Base-by-base conservation (phyloP, 2,113 vertebrate genomes). In the Sakesphorus luctuosus region DNA sequence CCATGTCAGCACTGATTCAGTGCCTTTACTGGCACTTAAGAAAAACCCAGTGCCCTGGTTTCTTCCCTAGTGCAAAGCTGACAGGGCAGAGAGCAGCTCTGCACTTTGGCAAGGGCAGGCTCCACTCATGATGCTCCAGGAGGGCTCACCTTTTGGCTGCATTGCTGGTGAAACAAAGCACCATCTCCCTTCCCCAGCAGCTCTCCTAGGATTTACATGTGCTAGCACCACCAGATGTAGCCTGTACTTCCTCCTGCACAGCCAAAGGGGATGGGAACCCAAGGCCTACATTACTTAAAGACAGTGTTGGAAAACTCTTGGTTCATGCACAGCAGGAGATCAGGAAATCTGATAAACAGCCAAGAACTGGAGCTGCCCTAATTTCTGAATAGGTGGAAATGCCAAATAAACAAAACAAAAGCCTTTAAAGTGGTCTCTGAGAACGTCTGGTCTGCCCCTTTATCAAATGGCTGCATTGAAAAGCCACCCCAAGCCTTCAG, bases 361-460 rank as follows among this genome's bases (percentile, higher is more conserved):
- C 29, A 84, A 93, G 85, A 90, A 88, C 40, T 46, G 61, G 90
- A 95, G 66, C 88, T 92, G 83, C 96, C 88, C 66, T 50, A 53
- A 53, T 82, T 89, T 96, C 50, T 97, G 86, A 97, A 96, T 96
- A 93, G 88, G 73, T 84, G 96, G 93, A 96, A 97, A 95, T 62
- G 56, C 62, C 75, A 89, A 95, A 90, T 94, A 96, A 97, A 95
- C 53, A 96, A 84, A 90, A 75, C 85, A 89, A 86, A 93, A 88
- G 65, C 47, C 71, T 93, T 94, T 61, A 47, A 93, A 96, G 56
- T 28, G 36, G 56, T 72, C 66, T 79, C 82, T 43, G 79, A 90
- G 78, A 92, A 91, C 11, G 55, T 35, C 62, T 65, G 28, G 44
- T 61, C 61, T 81, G 24, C 36, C 69, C 31, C 44, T 77, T 56